Evolutionary conservation across 2,888 invertebrate species (phyloP), one percentile per base, ranked within the genome.

Genomic region (Criorhina ranunculi): DNA sequence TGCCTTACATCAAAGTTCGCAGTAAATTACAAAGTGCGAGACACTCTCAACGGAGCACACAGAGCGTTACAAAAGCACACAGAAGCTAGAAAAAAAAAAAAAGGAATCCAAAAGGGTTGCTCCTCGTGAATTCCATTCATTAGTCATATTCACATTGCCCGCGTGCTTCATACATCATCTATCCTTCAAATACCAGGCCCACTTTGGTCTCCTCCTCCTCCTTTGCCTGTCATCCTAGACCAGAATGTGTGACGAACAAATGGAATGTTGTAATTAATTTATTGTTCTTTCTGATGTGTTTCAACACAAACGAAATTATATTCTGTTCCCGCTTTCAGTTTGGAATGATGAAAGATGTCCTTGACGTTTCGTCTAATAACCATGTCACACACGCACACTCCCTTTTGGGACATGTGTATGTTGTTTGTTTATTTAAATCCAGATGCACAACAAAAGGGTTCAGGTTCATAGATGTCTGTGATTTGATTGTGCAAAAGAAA

Each of bases 241-340:
- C 69, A 75, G 66, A 85, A 80, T 80, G 75, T 85, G 66, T 80
- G 64, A 85, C 75, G 85, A 76, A 79, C 85, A 86, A 86, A 86
- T 86, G 86, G 86, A 86, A 86, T 86, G 81, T 73, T 77, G 67
- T 86, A 86, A 86, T 86, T 86, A 86, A 86, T 86, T 86, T 86
- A 86, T 86, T 86, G 81, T 86, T 73, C 86, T 86, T 86, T 86
- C 77, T 77, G 76, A 81, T 76, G 77, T 81, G 70, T 80, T 85
- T 66, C 69, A 60, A 85, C 79, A 70, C 85, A 85, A 79, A 85
- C 85, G 79, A 64, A 85, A 85, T 85, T 85, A 80, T 69, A 64
- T 17, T 37, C 49, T 29, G 11, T 9, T 31, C 8, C 15, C 64
- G 40, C 24, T 67, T 60, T 42, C 2, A 24, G 24, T 24, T 24